Evolutionary conservation across 2,113 vertebrate species (phyloP).

Genomic region (Salvelinus sp.): DNA sequence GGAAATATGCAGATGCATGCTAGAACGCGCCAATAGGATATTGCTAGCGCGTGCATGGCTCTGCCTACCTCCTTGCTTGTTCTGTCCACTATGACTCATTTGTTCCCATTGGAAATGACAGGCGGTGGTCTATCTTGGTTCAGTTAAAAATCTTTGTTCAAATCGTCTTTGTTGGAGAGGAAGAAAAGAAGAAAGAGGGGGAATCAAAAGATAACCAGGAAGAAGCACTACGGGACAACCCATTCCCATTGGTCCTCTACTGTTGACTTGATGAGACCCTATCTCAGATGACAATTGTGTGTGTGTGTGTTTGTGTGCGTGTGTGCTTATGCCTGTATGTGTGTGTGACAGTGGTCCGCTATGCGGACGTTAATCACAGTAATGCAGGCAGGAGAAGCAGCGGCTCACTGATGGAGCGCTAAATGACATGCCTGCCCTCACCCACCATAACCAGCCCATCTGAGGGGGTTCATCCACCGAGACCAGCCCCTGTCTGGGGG

Average conservation of each 20-base stretch:
- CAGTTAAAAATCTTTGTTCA: too few species aligned
- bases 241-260: not conserved
- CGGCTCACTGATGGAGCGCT: slow-evolving; percentile 84
- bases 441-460: slow-evolving; percentile 85
- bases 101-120: too few species aligned
- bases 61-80: too few species aligned
- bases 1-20: too few species aligned
- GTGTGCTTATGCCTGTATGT: too few species aligned
- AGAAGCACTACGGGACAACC: slow-evolving; percentile 39
- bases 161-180: slow-evolving; percentile 74
- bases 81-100: too few species aligned
- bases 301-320: slow-evolving; percentile 28
- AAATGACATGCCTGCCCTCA: slow-evolving; percentile 93
- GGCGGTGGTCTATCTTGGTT: too few species aligned
- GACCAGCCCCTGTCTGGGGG: slow-evolving; percentile 71
- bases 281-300: slow-evolving; percentile 86
- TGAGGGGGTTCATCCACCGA: slow-evolving; percentile 58
- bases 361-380: slow-evolving; percentile 97
- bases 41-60: too few species aligned
- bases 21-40: too few species aligned
- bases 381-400: slow-evolving; percentile 79
- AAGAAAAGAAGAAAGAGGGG: slow-evolving; percentile 67
- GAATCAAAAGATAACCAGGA: slow-evolving; percentile 54
- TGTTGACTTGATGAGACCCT: slow-evolving; percentile 61
- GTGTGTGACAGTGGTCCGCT: slow-evolving; percentile 78